These are phyloP conservation scores for Melitaea cinxia DNA, from an alignment of 1,140 invertebrate genomes.

Conservation along the genomic window DNA sequence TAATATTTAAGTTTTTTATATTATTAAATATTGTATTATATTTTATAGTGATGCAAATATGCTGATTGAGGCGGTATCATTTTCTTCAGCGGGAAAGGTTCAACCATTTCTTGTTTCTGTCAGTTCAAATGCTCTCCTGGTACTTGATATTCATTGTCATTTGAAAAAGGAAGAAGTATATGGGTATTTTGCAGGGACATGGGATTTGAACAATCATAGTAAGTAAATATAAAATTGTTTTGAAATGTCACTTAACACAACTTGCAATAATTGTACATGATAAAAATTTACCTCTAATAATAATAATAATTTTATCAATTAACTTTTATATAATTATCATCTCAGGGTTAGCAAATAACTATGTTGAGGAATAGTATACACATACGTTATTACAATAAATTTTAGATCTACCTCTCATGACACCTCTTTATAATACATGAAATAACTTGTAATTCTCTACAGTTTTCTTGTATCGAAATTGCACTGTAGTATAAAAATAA, in stretches of 20 bases:
- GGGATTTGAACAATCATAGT: slow-evolving; percentile 97
- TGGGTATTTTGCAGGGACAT: slow-evolving; percentile 96
- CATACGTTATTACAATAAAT: too few relatives aligned
- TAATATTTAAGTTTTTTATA: too few relatives aligned
- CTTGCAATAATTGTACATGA: too few relatives aligned
- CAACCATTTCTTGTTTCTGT: slow-evolving; percentile 96
- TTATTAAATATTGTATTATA: background rate
- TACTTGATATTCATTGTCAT: slow-evolving; percentile 97
- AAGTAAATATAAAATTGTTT: slow-evolving; percentile 81
- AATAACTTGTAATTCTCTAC: too few relatives aligned
- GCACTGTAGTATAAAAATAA: background rate
- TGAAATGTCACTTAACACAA: too few relatives aligned
- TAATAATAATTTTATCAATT: too few relatives aligned
- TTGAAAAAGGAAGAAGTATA: slow-evolving; percentile 95
- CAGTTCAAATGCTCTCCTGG: slow-evolving; percentile 91
- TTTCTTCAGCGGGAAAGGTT: slow-evolving; percentile 92
- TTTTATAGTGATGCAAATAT: slow-evolving; percentile 91
- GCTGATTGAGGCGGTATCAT: slow-evolving; percentile 93
- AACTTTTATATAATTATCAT: too few relatives aligned
- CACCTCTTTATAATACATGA: too few relatives aligned
- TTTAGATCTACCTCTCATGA: too few relatives aligned
- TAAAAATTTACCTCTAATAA: too few relatives aligned
- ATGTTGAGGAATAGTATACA: too few relatives aligned
- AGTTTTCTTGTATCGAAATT: background rate
- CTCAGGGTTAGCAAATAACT: too few relatives aligned